These are phyloP conservation scores for Temnothorax unifasciatus DNA, from an alignment of 2,888 invertebrate species.

Conservation along the genomic window DNA sequence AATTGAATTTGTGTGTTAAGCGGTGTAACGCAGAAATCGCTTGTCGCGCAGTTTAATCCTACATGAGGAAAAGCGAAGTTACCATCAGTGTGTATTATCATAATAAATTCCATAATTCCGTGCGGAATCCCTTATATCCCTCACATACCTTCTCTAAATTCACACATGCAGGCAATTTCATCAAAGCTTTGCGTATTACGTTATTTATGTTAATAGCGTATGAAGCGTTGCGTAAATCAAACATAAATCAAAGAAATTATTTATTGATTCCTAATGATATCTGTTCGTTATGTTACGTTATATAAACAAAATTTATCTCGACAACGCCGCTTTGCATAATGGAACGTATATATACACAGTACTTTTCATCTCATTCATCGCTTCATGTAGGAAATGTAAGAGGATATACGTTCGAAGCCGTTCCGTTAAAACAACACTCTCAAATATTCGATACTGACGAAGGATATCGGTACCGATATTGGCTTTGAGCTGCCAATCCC, in stretches of 20 bases:
- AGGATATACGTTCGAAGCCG: conserved; percentile 70
- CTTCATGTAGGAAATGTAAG: conserved; percentile 65
- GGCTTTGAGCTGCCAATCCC: conserved; percentile 65
- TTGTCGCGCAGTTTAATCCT: conserved; percentile 53
- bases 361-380: conserved; percentile 49
- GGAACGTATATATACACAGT: not conserved
- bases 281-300: not conserved
- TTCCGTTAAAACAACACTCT: conserved; percentile 74
- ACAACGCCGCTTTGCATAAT: conserved; percentile 13
- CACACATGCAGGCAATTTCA: conserved; percentile 16
- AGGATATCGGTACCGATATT: conserved; percentile 62
- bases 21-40: conserved; percentile 56
- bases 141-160: conserved; percentile 3
- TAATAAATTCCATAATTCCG: conserved; percentile 44
- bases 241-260: not conserved
- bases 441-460: conserved; percentile 61
- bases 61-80: conserved; percentile 35
- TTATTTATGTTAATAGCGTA: conserved; percentile 2
- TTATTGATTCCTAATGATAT: not conserved
- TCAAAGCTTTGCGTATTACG: not conserved
- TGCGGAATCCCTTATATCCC: conserved; percentile 11
- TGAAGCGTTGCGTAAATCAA: not conserved
- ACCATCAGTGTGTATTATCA: conserved; percentile 37
- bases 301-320: conserved; percentile 1
- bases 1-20: conserved; percentile 55